These are phyloP conservation scores for Tuta absoluta DNA, from an alignment of 2,888 invertebrate genomes.

Conservation along the genomic window DNA sequence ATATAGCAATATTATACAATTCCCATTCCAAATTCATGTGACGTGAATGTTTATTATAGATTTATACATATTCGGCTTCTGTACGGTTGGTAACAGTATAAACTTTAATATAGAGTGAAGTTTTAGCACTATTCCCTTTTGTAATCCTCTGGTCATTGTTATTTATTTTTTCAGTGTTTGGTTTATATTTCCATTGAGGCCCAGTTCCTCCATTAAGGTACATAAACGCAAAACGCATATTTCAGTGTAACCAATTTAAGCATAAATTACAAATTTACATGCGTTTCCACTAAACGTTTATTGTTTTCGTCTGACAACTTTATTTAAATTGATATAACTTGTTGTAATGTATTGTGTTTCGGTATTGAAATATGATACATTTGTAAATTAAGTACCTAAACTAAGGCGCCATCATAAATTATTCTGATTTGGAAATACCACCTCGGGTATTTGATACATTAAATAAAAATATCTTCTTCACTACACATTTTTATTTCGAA, in stretches of 20 bases:
- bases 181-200: conserved; percentile 13
- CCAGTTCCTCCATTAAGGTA: conserved; percentile 28
- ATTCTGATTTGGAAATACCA: conserved; percentile 17
- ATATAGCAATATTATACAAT: conserved; percentile 64
- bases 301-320: conserved; percentile 32
- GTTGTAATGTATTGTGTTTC: conserved; percentile 25
- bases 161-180: conserved; percentile 22
- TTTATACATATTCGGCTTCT: conserved; percentile 43
- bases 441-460: neutral
- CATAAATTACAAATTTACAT: conserved; percentile 28
- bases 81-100: conserved; percentile 47
- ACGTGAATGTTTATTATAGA: conserved; percentile 43
- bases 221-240: conserved; percentile 23
- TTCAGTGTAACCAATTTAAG: conserved; percentile 27
- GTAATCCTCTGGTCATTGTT: conserved; percentile 9
- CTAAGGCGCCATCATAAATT: conserved; percentile 25
- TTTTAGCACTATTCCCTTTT: conserved; percentile 25
- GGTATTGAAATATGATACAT: conserved; percentile 26
- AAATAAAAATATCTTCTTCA: neutral
- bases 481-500: neutral
- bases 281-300: conserved; percentile 27
- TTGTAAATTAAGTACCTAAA: conserved; percentile 21
- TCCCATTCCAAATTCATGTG: conserved; percentile 45
- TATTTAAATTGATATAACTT: conserved; percentile 26
- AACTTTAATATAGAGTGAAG: conserved; percentile 21